Base-by-base conservation (phyloP, 1,140 invertebrate species). In the Samia ricini region DNA sequence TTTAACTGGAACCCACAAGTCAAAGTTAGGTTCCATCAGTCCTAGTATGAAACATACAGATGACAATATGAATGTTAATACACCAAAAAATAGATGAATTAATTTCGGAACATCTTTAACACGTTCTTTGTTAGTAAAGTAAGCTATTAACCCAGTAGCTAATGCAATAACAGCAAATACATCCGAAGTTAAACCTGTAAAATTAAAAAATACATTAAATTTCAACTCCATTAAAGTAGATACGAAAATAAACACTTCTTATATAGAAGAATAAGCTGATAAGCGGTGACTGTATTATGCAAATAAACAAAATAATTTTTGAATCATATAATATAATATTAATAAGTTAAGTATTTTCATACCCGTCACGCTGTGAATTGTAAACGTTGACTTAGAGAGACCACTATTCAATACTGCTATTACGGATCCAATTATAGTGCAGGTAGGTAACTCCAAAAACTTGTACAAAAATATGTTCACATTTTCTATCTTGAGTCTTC, bases 381-480 rank as follows among this genome's bases (percentile, higher is more conserved):
- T 62, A 6, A 71, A 64, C 12, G 48, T 42, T 8, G 23, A 21
- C 18, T 52, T 49, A 8, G 23, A 55, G 10, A 64, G 6, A 1
- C n/a, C 33, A 22, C 26, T 54, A 12, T 20, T 18, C 8, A 66
- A 24, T n/a, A 69, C 55, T 4, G 56, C 54, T 10, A 64, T 18
- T 8, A 55, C 5, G 15, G 61, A 15, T 0, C 70, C 74, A 64
- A 48, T 15, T 7, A 62, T 0, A 12, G 61, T 50, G 55, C 61
- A 76, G 2, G 55, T 60, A 76, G 2, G 52, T 4, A 2, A 74
- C 12, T 1, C 68, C 72, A 21, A 72, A 26, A 6, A 59, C 3
- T 33, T 76, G 68, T 8, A 84, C 51, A 2, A 79, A 48, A 0
- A 74, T 12, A 57, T 85, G 82, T 56, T 85, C 72, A 21, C 62